phyloP scores from a whole-genome alignment of 1,140 invertebrate genomes.

The Philotrypesis tridentata region DNA sequence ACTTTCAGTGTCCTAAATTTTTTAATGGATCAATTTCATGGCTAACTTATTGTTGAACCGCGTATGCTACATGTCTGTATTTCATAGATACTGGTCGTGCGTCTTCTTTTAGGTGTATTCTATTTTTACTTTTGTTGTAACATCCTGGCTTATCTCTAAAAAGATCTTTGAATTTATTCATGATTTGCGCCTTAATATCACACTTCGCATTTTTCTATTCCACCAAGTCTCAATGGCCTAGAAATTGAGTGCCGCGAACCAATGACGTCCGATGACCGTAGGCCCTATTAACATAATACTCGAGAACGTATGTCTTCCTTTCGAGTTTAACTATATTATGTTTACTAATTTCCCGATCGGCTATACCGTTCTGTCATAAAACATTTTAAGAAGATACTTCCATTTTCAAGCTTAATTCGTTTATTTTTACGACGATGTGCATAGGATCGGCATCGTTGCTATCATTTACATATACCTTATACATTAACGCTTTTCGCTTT shows the following conservation, averaged over 20 bases:
- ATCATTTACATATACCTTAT: neutral
- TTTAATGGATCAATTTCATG: constrained; percentile 51
- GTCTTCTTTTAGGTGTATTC: neutral
- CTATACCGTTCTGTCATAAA: constrained; percentile 1
- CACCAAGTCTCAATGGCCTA: too few species aligned
- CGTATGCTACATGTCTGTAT: constrained; percentile 43
- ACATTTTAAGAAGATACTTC: too few species aligned
- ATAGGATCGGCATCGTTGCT: neutral
- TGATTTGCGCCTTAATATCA: neutral
- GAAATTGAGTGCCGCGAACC: constrained; percentile 39
- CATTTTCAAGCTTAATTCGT: constrained; percentile 14
- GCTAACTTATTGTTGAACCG: constrained; percentile 38
- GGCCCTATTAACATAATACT: constrained; percentile 55
- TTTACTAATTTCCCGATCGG: constrained; percentile 34
- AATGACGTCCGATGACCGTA: constrained; percentile 55
- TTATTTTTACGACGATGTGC: constrained; percentile 8
- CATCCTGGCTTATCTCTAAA: neutral
- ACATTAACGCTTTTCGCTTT: too few species aligned
- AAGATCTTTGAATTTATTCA: constrained; percentile 1
- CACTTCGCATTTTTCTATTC: constrained; percentile 13
- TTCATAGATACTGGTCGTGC: constrained; percentile 5
- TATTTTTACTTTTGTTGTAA: constrained; percentile 10
- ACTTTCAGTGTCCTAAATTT: constrained; percentile 37
- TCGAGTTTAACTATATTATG: constrained; percentile 27
- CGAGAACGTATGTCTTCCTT: constrained; percentile 2